phyloP scores from a whole-genome alignment of 1,140 invertebrate genomes.

The Carposina sasakii region DNA sequence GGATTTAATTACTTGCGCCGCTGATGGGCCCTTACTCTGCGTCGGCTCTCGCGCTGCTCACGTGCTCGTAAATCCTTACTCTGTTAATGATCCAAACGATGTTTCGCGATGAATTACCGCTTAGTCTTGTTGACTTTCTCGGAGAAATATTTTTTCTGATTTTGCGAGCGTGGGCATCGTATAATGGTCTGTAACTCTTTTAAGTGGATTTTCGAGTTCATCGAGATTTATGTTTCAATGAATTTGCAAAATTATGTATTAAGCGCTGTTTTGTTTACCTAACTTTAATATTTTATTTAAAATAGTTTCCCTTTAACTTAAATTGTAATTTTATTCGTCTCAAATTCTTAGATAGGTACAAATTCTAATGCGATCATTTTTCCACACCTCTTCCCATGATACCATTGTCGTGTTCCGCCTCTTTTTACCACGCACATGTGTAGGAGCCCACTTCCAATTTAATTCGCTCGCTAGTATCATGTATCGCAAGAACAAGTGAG shows the following conservation, averaged over 20 bases:
- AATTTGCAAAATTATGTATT: constrained; percentile 37
- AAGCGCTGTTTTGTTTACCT: constrained; percentile 31
- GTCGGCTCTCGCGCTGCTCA: constrained; percentile 24
- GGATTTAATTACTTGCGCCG: constrained; percentile 62
- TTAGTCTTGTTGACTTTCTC: constrained; percentile 49
- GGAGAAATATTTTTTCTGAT: constrained; percentile 43
- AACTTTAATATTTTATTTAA: too few relatives aligned
- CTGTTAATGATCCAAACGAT: constrained; percentile 53
- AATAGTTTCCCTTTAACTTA: too few relatives aligned
- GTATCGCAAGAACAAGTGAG: constrained; percentile 45
- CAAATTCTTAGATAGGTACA: too few relatives aligned
- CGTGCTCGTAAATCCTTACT: constrained; percentile 58
- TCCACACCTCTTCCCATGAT: too few relatives aligned
- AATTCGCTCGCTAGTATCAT: constrained; percentile 34
- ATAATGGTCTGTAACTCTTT: constrained; percentile 44
- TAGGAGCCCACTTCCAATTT: constrained; percentile 42
- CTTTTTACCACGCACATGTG: constrained; percentile 28
- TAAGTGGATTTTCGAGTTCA: constrained; percentile 52
- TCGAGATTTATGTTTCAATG: constrained; percentile 46
- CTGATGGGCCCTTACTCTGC: constrained; percentile 31
- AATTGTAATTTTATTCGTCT: too few relatives aligned
- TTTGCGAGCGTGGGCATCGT: constrained; percentile 41
- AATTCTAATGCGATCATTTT: too few relatives aligned
- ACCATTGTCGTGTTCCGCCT: not conserved
- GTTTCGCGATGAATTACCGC: constrained; percentile 52